A percentile compares a stretch with the other conserved stretches of the same genome.
These are phyloP conservation scores for Sesamia nonagrioides DNA, from an alignment of 1,140 invertebrate genomes.

Conservation along the genomic window DNA sequence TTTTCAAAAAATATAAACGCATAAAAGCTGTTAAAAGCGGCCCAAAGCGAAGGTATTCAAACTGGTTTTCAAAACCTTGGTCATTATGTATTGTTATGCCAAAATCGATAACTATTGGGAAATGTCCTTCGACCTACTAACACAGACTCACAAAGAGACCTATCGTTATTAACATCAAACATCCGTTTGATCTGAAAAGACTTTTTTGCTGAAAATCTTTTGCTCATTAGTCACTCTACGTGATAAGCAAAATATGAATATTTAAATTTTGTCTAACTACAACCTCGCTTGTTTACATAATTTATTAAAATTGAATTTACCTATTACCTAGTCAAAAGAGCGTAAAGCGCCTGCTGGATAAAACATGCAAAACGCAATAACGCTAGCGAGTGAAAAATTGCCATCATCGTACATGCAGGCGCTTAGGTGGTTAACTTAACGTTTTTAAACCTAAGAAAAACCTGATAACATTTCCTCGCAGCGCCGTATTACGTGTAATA, in stretches of 20 bases:
- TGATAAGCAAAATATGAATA: background rate
- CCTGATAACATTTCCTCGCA: conserved; percentile 1
- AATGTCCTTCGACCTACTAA: conserved; percentile 39
- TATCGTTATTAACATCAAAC: background rate
- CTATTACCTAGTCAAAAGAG: background rate
- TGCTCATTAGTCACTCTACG: background rate
- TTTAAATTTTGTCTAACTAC: background rate
- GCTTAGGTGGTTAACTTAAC: conserved; percentile 24
- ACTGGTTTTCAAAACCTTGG: background rate
- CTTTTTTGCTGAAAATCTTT: background rate
- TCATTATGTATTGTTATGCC: conserved; percentile 20
- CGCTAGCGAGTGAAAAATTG: conserved; percentile 34
- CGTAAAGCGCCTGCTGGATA: background rate
- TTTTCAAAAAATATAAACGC: conserved; percentile 1
- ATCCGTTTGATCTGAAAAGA: background rate
- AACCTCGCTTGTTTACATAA: background rate
- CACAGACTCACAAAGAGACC: background rate
- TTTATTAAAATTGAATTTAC: background rate
- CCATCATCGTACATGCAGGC: conserved; percentile 41
- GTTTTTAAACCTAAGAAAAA: conserved; percentile 18
- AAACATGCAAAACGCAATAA: conserved; percentile 48
- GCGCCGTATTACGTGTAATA: conserved; percentile 31
- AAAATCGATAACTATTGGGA: conserved; percentile 34
- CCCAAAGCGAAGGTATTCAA: background rate
- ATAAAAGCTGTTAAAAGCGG: background rate